phyloP scores from a whole-genome alignment of 1,140 invertebrate species.

The Colletes latitarsis region DNA sequence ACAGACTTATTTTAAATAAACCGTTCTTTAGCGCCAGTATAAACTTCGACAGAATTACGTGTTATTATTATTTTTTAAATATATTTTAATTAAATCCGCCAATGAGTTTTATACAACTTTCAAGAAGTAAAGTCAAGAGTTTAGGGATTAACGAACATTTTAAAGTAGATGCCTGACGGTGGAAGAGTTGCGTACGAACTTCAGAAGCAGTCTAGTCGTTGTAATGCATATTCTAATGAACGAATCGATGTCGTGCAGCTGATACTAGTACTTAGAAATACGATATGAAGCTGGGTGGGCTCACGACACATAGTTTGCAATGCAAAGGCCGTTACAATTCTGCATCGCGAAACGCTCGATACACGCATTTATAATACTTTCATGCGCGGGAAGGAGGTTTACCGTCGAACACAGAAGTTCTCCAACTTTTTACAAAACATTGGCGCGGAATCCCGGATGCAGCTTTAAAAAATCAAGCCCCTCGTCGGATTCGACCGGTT shows the following conservation, averaged over 20 bases:
- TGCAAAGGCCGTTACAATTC: slow-evolving; percentile 25
- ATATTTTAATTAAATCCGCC: no score
- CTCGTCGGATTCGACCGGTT: slow-evolving; percentile 10
- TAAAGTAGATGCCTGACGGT: background rate
- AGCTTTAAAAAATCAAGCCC: background rate
- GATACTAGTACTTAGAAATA: background rate
- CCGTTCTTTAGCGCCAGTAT: no score
- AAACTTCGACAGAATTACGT: no score
- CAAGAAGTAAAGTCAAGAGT: no score
- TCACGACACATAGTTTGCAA: slow-evolving; percentile 9
- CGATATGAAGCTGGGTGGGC: background rate
- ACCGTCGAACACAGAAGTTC: background rate
- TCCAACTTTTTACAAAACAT: background rate
- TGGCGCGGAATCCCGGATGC: no score
- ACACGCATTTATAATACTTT: slow-evolving; percentile 12
- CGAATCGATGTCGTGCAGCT: background rate
- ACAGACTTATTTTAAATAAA: background rate
- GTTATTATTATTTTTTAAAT: no score
- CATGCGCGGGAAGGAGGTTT: background rate
- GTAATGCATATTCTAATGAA: background rate
- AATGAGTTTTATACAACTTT: no score
- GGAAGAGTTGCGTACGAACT: background rate
- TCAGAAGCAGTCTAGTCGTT: background rate
- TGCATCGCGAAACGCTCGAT: background rate
- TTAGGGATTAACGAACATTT: background rate